Evolutionary conservation across 2,888 invertebrate genomes (phyloP).

Genomic region (Byasa hedistus): DNA sequence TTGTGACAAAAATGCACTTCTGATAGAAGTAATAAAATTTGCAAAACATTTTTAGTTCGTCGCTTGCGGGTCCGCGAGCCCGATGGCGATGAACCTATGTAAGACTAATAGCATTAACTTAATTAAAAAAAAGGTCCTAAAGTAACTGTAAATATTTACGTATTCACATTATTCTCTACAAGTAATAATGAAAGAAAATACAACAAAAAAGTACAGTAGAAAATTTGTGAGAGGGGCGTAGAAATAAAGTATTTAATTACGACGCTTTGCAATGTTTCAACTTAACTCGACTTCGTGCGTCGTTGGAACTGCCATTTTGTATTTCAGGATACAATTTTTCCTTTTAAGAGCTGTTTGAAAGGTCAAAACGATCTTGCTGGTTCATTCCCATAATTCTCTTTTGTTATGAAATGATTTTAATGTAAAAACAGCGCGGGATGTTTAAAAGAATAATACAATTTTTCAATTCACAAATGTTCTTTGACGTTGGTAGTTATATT

Average conservation of each 20-base stretch:
- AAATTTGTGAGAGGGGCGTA: conserved; percentile 11
- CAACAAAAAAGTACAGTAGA: not conserved
- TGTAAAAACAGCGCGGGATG: not conserved
- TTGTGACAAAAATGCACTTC: too few species aligned
- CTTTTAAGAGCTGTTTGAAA: conserved; percentile 13
- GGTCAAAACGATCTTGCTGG: conserved; percentile 11
- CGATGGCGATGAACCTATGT: too few species aligned
- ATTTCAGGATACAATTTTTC: conserved; percentile 16
- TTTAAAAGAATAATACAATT: not conserved
- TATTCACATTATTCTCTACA: not conserved
- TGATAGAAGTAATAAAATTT: too few species aligned
- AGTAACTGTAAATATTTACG: too few species aligned
- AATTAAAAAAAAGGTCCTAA: too few species aligned
- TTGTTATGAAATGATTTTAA: conserved; percentile 13
- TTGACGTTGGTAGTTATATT: not conserved
- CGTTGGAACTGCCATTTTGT: conserved; percentile 7
- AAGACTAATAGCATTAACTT: too few species aligned
- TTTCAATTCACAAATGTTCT: not conserved
- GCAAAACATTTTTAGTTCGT: too few species aligned
- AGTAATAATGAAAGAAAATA: not conserved
- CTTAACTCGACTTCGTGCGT: conserved; percentile 12
- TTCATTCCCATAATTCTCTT: conserved; percentile 9
- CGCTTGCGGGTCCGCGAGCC: too few species aligned
- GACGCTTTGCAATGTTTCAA: conserved; percentile 14
- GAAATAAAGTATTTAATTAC: conserved; percentile 26